Percentiles rank a stretch among this genome's conserved stretches.
These are phyloP conservation scores for Pitta sordida DNA, from an alignment of 2,113 vertebrate species.

Conservation along the genomic window DNA sequence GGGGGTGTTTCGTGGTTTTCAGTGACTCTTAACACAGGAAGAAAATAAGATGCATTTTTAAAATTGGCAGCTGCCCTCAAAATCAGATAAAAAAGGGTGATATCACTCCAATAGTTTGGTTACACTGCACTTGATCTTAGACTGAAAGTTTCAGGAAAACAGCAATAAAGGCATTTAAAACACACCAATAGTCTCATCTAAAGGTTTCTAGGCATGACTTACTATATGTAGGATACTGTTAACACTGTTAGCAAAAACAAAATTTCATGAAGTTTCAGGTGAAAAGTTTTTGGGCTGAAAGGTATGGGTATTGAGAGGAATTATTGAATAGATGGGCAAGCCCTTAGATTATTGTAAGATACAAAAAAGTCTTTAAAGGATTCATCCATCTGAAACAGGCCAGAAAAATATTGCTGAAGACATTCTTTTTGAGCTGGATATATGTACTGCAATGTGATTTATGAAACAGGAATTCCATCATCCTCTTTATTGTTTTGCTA, in stretches of 20 bases:
- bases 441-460: constrained; percentile 20
- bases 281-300: neutral
- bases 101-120: neutral
- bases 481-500: neutral
- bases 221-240: neutral
- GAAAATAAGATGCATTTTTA: neutral
- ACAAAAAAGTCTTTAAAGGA: neutral
- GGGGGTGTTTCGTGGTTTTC: too few species aligned
- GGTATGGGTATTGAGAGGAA: neutral
- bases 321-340: neutral
- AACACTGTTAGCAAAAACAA: neutral
- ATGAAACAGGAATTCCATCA: constrained; percentile 33
- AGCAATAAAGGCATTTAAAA: neutral
- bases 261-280: neutral
- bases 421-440: neutral
- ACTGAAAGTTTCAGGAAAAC: neutral
- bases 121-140: neutral
- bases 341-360: neutral
- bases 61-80: neutral
- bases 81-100: neutral
- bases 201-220: neutral
- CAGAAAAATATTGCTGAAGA: constrained; percentile 22
- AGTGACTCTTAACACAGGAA: neutral
- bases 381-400: neutral
- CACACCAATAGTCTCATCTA: neutral